Evolutionary conservation across 2,888 invertebrate genomes (phyloP).

Genomic region (Rotaria sp.): DNA sequence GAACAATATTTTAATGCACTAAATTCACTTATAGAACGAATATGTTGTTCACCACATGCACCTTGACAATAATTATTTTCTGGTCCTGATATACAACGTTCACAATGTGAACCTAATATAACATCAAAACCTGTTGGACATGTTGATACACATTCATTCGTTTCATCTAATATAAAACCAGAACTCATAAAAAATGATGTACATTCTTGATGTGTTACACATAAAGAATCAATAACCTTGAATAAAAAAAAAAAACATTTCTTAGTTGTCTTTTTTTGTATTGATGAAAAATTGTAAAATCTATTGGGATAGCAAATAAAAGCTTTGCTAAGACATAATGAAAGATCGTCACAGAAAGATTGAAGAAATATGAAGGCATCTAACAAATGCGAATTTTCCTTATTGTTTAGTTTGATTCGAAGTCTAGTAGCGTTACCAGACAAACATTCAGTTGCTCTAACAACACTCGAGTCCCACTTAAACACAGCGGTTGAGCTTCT

Average conservation of each 20-base stretch:
- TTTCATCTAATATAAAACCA: not conserved
- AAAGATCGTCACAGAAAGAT: too few relatives aligned
- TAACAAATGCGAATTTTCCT: not conserved
- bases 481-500: too few relatives aligned
- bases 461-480: too few relatives aligned
- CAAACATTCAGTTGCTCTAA: too few relatives aligned
- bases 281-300: too few relatives aligned
- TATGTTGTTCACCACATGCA: slow-evolving; percentile 20
- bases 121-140: not conserved
- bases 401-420: too few relatives aligned
- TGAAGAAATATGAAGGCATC: too few relatives aligned
- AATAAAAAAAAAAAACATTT: not conserved
- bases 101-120: not conserved
- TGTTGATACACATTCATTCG: not conserved
- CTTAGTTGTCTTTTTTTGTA: not conserved
- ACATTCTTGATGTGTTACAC: not conserved
- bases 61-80: slow-evolving; percentile 23
- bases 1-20: not conserved
- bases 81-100: not conserved
- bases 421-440: too few relatives aligned
- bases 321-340: too few relatives aligned
- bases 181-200: not conserved
- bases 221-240: not conserved
- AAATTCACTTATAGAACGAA: not conserved
- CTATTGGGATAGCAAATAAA: too few relatives aligned